phyloP scores from a whole-genome alignment of 2,888 invertebrate species.

The Lycia hirtaria region DNA sequence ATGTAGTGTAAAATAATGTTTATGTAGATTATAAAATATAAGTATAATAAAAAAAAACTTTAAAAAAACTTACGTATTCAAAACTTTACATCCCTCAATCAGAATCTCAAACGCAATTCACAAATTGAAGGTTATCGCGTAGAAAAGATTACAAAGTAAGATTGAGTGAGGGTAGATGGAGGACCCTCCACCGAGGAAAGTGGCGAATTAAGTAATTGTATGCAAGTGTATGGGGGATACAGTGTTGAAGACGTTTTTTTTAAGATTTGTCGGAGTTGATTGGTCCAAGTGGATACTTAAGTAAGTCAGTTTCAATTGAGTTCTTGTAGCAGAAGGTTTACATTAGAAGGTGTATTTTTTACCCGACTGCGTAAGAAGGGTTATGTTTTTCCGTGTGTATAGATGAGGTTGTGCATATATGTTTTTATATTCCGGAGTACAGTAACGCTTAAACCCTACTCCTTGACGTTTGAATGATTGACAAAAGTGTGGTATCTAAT shows the following conservation, averaged over 20 bases:
- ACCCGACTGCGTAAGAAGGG: too few relatives aligned
- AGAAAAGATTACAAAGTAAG: conserved; percentile 42
- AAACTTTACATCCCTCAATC: conserved; percentile 8
- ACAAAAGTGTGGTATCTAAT: too few relatives aligned
- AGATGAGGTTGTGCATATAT: too few relatives aligned
- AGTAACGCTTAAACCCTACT: too few relatives aligned
- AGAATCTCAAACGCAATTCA: conserved; percentile 12
- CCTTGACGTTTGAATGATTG: too few relatives aligned
- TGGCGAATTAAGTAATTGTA: conserved; percentile 63
- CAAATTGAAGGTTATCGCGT: conserved; percentile 33
- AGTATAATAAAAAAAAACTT: too few relatives aligned
- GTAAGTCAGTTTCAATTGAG: background rate
- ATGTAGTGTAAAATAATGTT: too few relatives aligned
- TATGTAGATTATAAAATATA: too few relatives aligned
- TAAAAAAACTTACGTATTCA: background rate
- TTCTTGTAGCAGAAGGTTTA: too few relatives aligned
- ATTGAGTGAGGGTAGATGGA: conserved; percentile 18
- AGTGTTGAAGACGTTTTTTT: conserved; percentile 42
- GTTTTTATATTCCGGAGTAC: too few relatives aligned
- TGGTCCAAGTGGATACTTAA: background rate
- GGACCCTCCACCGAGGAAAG: conserved; percentile 42
- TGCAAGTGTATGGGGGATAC: conserved; percentile 53
- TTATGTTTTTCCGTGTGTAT: too few relatives aligned
- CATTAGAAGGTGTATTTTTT: too few relatives aligned
- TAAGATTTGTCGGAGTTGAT: conserved; percentile 18